Evolutionary conservation across 2,888 invertebrate genomes (phyloP), one percentile per base, ranked within the genome.

Genomic region (Agrilus biguttatus): DNA sequence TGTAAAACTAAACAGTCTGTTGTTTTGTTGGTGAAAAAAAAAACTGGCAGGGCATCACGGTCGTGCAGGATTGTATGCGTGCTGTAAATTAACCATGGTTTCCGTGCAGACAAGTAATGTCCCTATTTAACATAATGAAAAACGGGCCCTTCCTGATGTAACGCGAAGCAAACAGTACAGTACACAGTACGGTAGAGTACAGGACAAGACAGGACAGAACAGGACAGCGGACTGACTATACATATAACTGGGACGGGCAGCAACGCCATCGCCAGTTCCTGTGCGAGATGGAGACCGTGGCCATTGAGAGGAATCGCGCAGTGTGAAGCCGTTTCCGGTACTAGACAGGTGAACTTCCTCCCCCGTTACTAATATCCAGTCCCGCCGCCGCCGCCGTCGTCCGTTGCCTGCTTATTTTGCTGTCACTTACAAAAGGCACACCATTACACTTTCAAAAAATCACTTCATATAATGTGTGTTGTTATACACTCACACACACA

Each of bases 271-370:
- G 55, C 53, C 58, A 56, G 60, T 60, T 61, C 61, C 61, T 60
- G 61, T 60, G 23, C 19, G 21, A 57, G 60, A 60, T 60, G 60
- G 59, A 57, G 57, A 59, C 54, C 58, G 48, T 55, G 52, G 55
- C 59, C 60, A 61, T 60, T 61, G 58, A 62, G 60, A 59, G 56
- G 58, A 57, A 52, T 55, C 60, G 60, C 53, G 54, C 53, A 60
- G 55, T 61, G 61, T 62, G 59, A 62, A 61, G 61, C 54, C 49
- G 50, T 53, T 61, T 62, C 61, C 62, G 57, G 51, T 49, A 50
- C 50, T 51, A 53, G 58, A 57, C 57, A 57, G 55, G 56, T 57
- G 55, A 53, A 51, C 53, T 57, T 55, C 55, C 56, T 47, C 45
- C 43, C 47, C 41, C 44, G 43, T 34, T 51, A 53, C 53, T 51